Base-by-base conservation (phyloP, 2,888 invertebrate species). In the Hirtodrosophila alboralis region DNA sequence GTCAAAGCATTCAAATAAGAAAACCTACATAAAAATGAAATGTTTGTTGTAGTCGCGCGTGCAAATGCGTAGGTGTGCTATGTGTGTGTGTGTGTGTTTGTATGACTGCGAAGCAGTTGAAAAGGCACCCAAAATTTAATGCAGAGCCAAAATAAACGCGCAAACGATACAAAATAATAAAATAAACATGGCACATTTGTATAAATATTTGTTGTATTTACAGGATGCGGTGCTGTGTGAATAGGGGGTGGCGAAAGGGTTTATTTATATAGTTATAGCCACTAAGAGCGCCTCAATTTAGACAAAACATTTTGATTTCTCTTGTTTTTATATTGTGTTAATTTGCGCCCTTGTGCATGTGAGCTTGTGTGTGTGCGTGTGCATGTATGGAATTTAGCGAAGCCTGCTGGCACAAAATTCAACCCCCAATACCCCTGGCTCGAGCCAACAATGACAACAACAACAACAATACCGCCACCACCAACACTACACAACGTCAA, bases 131-230 rank as follows among this genome's bases (percentile, higher is more conserved):
- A 44, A 70, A 58, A 64, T 61, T 31, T 49, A 13, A 30, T 34
- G 48, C 75, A 73, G 28, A 64, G 66, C 54, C 73, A 66, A 70
- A 70, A 67, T 49, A 70, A 67, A 70, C 62, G 73, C 73, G 68
- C 70, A 77, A 73, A 61, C 56, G 47, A 58, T 60, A 58, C 33
- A 62, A 30, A 31, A 30, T 40, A 51, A 43, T 61, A 63, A 48
- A 64, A 56, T 56, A 70, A 60, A 65, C 57, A 49, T 51, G 41
- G 61, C 10, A 61, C 31, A 13, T 34, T 33, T 21, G 37, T 45
- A 10, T 13, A n/a, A 30, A 23, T 30, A 9, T 16, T 33, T 10
- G 14, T 18, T 14, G 10, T 40, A 40, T 10, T 14, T 33, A 30
- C 52, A 27, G 21, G 6, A 28, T 8, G 13, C 8, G 8, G n/a